A percentile compares a stretch with the other conserved stretches of the same genome.
These are phyloP conservation scores for Tetragonisca angustula DNA, from an alignment of 2,888 invertebrate genomes.

Conservation along the genomic window DNA sequence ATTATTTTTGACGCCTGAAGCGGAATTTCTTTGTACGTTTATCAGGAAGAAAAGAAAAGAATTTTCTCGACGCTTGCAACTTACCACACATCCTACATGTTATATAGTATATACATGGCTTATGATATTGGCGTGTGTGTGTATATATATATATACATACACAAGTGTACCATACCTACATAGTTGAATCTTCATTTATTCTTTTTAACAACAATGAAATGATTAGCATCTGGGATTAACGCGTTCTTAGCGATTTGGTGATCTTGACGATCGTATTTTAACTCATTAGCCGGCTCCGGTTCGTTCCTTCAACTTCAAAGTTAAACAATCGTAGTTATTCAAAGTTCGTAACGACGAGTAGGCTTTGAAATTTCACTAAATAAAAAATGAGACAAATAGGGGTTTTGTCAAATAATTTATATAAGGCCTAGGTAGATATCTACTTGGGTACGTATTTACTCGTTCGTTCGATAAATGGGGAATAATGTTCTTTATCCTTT, in stretches of 20 bases:
- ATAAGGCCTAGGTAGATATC: background rate
- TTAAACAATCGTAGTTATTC: too few species aligned
- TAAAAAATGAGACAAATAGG: too few species aligned
- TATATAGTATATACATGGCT: background rate
- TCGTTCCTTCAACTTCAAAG: background rate
- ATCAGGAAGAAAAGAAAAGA: background rate
- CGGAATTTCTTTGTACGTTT: background rate
- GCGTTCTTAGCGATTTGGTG: background rate
- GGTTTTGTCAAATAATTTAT: background rate
- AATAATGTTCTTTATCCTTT: background rate
- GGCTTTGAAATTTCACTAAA: too few species aligned
- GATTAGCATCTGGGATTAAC: conserved; percentile 16
- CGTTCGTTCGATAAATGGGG: background rate
- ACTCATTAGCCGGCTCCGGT: background rate
- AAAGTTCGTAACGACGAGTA: too few species aligned
- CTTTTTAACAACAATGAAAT: conserved; percentile 41
- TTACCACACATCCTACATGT: background rate
- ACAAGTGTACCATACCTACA: too few species aligned
- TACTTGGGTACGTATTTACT: too few species aligned
- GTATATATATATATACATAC: too few species aligned
- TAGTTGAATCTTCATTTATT: conserved; percentile 30
- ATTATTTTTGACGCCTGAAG: background rate
- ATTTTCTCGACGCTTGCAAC: background rate
- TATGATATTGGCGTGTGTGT: conserved; percentile 15
- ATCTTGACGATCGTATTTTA: background rate